Evolutionary conservation across 1,140 invertebrate genomes (phyloP).

Genomic region (Sycophaga agraensis): DNA sequence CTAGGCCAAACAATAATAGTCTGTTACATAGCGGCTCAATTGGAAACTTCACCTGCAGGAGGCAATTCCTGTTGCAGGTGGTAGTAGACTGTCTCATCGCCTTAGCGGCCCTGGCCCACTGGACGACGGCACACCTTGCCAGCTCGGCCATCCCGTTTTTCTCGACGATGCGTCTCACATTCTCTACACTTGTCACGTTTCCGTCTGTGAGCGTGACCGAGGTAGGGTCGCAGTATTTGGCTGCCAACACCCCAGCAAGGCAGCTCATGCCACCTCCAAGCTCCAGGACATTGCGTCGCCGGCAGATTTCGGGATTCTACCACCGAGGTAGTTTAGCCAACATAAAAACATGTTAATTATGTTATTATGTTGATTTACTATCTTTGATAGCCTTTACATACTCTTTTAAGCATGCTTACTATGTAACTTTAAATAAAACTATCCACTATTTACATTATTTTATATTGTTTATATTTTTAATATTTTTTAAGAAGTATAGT

Average conservation of each 20-base stretch:
- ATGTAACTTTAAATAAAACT: too few relatives aligned
- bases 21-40: background rate
- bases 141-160: slow-evolving; percentile 62
- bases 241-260: slow-evolving; percentile 74
- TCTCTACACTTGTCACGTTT: slow-evolving; percentile 75
- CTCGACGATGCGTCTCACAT: slow-evolving; percentile 67
- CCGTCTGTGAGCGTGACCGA: slow-evolving; percentile 75
- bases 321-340: too few relatives aligned
- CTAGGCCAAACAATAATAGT: too few relatives aligned
- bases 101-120: slow-evolving; percentile 53
- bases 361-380: too few relatives aligned
- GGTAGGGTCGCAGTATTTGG: slow-evolving; percentile 66
- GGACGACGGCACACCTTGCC: slow-evolving; percentile 53
- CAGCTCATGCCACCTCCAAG: slow-evolving; percentile 86
- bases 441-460: too few relatives aligned
- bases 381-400: too few relatives aligned
- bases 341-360: too few relatives aligned
- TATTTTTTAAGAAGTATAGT: too few relatives aligned
- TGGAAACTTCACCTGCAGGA: slow-evolving; percentile 10
- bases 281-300: slow-evolving; percentile 71
- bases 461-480: too few relatives aligned
- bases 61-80: background rate
- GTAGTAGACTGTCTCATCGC: slow-evolving; percentile 35
- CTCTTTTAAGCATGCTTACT: too few relatives aligned
- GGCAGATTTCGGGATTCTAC: slow-evolving; percentile 66